Evolutionary conservation across 2,113 vertebrate genomes (phyloP), one percentile per base, ranked within the genome.

Genomic region (Crotalus viridis): DNA sequence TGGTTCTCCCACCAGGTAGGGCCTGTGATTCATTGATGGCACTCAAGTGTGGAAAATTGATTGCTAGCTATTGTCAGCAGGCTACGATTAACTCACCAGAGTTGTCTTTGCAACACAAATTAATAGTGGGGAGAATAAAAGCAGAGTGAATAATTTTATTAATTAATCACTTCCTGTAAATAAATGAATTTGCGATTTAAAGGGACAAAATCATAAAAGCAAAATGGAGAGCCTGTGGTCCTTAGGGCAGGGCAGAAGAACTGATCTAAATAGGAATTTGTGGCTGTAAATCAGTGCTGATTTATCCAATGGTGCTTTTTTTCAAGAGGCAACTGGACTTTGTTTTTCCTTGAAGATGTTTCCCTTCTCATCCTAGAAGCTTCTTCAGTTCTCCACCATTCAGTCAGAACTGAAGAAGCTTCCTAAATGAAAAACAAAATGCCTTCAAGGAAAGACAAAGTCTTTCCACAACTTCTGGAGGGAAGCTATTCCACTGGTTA

Each of bases 111-210:
- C 21, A 3, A 87, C 89, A 61, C 92, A 93, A 93, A 93, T 93
- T 15, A 52, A 48, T 33, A 52, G 94, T 13, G 0, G 61, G 46
- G 92, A 95, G 95, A 96, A 93, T 94, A 92, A 93, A 89, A 91
- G 94, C 94, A 91, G 81, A 9, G 91, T 95, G 88, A 95, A 95
- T 33, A 94, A 94, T 92, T 46, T 43, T 91, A 94, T 95, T 96
- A 96, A 96, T 97, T 95, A 96, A 96, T 95, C 93, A 95, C 91
- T 92, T 95, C 95, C 96, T 95, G 89, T 95, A 96, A 96, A 97
- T 93, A 97, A 96, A 94, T 26, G 85, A 91, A 39, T 94, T 93
- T 90, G 39, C 61, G 1, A 2, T 89, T 92, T 51, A 33, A 39
- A 88, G 26, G 33, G 33, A 61, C 48, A 56, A 51, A 91, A 92